A percentile compares a stretch with the other conserved stretches of the same genome.
These are phyloP conservation scores for Lumbricus terrestris DNA, from an alignment of 2,888 invertebrate species.

Conservation along the genomic window DNA sequence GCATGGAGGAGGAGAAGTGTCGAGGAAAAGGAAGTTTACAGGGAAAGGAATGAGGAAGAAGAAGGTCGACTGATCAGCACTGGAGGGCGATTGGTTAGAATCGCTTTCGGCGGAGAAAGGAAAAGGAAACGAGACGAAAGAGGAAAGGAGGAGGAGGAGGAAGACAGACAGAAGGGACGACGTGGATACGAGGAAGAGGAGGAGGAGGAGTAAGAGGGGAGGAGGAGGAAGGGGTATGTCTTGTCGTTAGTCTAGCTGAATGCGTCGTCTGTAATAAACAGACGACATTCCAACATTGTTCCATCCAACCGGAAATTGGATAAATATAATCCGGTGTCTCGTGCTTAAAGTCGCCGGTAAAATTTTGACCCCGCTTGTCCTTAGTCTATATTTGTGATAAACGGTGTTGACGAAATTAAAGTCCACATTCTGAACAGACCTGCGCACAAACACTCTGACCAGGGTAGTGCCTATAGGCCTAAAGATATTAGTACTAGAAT, in stretches of 20 bases:
- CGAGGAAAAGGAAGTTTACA: neutral
- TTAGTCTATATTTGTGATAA: too few relatives aligned
- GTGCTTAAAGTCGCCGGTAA: neutral
- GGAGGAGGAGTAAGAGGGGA: neutral
- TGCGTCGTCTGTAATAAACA: neutral
- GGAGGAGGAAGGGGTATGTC: neutral
- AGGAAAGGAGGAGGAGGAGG: too few relatives aligned
- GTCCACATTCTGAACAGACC: too few relatives aligned
- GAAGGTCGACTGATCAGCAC: too few relatives aligned
- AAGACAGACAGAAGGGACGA: too few relatives aligned
- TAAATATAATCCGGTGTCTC: slow-evolving; percentile 3
- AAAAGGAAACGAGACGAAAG: neutral
- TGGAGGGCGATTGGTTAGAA: too few relatives aligned
- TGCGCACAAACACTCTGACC: too few relatives aligned
- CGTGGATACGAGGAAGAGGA: too few relatives aligned
- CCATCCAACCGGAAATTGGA: neutral
- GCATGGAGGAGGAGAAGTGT: neutral
- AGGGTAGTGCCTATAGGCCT: too few relatives aligned
- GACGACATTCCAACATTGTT: neutral
- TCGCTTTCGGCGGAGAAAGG: neutral
- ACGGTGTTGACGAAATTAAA: too few relatives aligned
- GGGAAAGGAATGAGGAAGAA: too few relatives aligned
- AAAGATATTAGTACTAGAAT: too few relatives aligned
- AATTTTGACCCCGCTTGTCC: neutral
- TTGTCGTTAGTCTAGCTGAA: neutral